phyloP scores from a whole-genome alignment of 2,888 invertebrate species.

The Lepidochrysops patricia region DNA sequence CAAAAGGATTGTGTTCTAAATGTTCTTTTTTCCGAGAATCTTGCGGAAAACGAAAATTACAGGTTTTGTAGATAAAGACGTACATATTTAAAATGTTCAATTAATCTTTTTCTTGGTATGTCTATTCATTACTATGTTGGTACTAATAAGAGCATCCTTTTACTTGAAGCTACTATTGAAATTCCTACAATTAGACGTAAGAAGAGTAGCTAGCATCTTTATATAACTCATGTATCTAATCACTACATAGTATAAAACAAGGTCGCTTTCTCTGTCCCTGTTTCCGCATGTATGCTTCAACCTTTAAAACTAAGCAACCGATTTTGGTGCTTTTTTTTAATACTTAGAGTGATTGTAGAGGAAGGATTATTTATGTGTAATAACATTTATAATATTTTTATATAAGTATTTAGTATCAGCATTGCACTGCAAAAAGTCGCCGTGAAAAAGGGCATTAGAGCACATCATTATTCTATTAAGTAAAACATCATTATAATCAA shows the following conservation, averaged over 20 bases:
- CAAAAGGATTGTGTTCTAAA: constrained; percentile 5
- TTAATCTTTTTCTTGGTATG: constrained; percentile 2
- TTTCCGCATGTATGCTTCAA: no score
- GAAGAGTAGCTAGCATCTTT: background rate
- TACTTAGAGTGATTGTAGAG: no score
- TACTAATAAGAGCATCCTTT: background rate
- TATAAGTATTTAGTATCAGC: no score
- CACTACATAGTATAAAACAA: no score
- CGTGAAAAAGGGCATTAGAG: no score
- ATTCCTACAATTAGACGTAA: background rate
- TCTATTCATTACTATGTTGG: background rate
- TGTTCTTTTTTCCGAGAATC: background rate
- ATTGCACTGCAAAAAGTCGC: no score
- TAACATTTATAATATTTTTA: no score
- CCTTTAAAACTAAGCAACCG: no score
- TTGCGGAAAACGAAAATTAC: background rate
- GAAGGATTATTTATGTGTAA: no score
- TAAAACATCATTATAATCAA: constrained; percentile 3
- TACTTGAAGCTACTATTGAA: background rate
- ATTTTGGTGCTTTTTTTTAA: no score
- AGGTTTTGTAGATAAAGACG: background rate
- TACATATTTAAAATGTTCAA: background rate
- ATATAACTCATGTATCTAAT: background rate
- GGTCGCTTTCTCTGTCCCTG: no score
- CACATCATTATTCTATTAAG: background rate